Conservation (phyloP, 2,888 invertebrate genomes). For the Acrocyrtus sp. region DNA sequence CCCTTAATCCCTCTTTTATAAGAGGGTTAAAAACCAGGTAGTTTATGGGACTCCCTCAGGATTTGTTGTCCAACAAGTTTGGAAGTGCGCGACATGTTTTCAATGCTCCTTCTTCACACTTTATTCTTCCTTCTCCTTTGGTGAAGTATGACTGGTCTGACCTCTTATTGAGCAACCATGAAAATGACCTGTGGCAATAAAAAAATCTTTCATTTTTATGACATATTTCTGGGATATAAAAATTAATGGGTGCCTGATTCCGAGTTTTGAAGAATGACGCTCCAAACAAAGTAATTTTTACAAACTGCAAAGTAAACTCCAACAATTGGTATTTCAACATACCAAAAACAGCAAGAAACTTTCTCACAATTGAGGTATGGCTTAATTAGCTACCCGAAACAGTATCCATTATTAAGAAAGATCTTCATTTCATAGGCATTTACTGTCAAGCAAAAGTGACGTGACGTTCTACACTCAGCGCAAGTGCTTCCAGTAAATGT, state of each 20-base stretch:
- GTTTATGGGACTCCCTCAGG: conserved; percentile 18
- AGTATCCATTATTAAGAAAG: no score
- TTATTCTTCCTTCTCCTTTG: not conserved
- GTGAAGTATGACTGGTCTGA: not conserved
- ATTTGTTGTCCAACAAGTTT: conserved; percentile 29
- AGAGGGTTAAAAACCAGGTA: conserved; percentile 6
- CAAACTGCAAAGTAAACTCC: not conserved
- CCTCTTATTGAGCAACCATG: conserved; percentile 1
- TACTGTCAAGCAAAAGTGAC: no score
- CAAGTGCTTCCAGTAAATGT: no score
- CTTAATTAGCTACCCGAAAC: no score
- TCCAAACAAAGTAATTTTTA: not conserved
- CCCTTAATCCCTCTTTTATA: not conserved
- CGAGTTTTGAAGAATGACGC: not conserved
- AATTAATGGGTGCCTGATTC: not conserved
- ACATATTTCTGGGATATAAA: not conserved
- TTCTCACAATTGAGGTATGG: no score
- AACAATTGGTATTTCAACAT: no score
- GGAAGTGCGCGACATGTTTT: not conserved
- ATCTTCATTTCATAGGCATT: no score
- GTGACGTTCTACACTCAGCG: no score
- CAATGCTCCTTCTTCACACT: conserved; percentile 6
- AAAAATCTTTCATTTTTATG: conserved; percentile 8
- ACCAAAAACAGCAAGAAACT: not conserved
- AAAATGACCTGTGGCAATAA: conserved; percentile 22